phyloP scores from a whole-genome alignment of 2,888 invertebrate genomes.

The Macrosiphum euphorbiae region DNA sequence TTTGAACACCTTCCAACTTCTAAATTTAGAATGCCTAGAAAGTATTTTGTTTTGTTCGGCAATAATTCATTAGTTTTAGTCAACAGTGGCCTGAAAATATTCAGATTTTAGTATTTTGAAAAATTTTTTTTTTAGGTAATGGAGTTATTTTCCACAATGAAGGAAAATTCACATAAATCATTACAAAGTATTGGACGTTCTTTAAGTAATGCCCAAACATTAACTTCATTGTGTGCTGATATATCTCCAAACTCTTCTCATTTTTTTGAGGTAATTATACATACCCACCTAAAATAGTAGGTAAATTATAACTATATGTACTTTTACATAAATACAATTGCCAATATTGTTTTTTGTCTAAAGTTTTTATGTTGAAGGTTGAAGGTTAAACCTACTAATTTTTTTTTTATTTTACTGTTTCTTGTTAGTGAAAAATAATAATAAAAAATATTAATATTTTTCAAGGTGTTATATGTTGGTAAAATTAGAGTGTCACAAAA shows the following conservation, averaged over 20 bases:
- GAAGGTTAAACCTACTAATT: constrained; percentile 9
- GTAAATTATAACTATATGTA: background rate
- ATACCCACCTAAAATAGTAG: background rate
- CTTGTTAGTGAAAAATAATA: background rate
- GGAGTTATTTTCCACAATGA: constrained; percentile 81
- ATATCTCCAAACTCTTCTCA: constrained; percentile 89
- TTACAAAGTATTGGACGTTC: constrained; percentile 69
- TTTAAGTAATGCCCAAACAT: constrained; percentile 73
- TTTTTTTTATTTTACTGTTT: background rate
- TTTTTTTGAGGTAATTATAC: constrained; percentile 83
- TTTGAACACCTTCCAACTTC: constrained; percentile 61
- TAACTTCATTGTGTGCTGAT: constrained; percentile 82
- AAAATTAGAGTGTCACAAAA: constrained; percentile 90
- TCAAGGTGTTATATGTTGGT: constrained; percentile 88
- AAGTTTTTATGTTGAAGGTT: constrained; percentile 16
- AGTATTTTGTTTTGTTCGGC: constrained; percentile 61
- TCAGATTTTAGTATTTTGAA: background rate
- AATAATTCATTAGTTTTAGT: constrained; percentile 62
- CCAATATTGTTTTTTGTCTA: constrained; percentile 1
- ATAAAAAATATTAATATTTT: constrained; percentile 66
- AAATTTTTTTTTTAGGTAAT: constrained; percentile 75
- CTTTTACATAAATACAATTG: background rate
- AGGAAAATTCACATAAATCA: constrained; percentile 71
- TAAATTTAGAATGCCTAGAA: constrained; percentile 61
- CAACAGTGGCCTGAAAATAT: constrained; percentile 47